Evolutionary conservation across 2,113 vertebrate species (phyloP).

Genomic region (Myxocyprinus asiaticus): DNA sequence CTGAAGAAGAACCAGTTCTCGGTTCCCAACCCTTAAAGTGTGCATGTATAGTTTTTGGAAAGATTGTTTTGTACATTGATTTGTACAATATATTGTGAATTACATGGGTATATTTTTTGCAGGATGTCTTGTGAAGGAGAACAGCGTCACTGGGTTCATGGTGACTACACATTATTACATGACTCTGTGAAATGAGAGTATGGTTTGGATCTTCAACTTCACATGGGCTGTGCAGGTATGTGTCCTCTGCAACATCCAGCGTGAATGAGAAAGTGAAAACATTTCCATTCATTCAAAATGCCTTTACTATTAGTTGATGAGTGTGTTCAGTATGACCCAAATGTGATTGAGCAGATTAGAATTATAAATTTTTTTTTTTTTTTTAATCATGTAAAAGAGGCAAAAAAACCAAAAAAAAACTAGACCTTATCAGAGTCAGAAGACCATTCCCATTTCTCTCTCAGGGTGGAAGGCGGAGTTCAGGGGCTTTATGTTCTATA

Average conservation of each 20-base stretch:
- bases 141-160: conserved; percentile 83
- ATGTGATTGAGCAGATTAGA: not conserved
- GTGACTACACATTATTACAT: conserved; percentile 87
- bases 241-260: not conserved
- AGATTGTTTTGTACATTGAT: no score
- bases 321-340: not conserved
- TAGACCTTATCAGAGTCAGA: no score
- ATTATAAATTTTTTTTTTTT: no score
- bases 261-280: not conserved
- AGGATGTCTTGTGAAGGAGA: conserved; percentile 82
- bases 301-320: not conserved
- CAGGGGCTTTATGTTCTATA: conserved; percentile 92
- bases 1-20: no score
- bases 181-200: conserved; percentile 82
- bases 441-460: conserved; percentile 43
- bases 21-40: no score
- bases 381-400: no score
- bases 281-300: not conserved
- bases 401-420: no score
- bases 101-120: not conserved
- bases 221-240: conserved; percentile 84
- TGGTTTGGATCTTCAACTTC: conserved; percentile 87
- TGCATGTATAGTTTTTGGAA: no score
- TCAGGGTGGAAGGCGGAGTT: conserved; percentile 88
- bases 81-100: no score